phyloP scores from a whole-genome alignment of 2,888 invertebrate species.

The Eupithecia subfuscata region DNA sequence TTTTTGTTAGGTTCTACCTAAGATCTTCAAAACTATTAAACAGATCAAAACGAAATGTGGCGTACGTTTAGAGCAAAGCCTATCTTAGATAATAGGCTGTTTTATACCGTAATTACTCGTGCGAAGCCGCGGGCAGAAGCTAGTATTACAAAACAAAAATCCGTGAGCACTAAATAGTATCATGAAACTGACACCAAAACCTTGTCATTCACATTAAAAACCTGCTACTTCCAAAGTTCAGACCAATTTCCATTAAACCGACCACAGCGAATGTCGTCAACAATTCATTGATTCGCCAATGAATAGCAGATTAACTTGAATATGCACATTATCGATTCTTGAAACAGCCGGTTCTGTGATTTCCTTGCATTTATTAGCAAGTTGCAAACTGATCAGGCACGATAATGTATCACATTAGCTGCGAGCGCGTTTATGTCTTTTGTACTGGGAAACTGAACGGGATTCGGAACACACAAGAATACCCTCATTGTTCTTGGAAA shows the following conservation, averaged over 20 bases:
- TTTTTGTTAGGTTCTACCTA: too few species aligned
- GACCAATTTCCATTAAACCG: background rate
- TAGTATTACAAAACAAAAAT: background rate
- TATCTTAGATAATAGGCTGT: too few species aligned
- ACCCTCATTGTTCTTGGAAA: conserved; percentile 2
- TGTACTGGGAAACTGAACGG: conserved; percentile 34
- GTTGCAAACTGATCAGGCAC: conserved; percentile 33
- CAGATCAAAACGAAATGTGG: too few species aligned
- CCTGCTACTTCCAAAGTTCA: background rate
- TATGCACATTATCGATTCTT: conserved; percentile 38
- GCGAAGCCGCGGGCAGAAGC: too few species aligned
- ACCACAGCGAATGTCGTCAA: conserved; percentile 14
- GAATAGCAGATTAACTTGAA: conserved; percentile 36
- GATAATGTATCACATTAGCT: conserved; percentile 51
- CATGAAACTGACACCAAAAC: background rate
- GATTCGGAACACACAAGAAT: conserved; percentile 5
- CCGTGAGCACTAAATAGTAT: background rate
- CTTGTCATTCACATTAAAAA: background rate
- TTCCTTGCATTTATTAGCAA: conserved; percentile 36
- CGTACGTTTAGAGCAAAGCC: too few species aligned
- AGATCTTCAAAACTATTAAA: too few species aligned
- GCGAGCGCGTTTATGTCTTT: conserved; percentile 55
- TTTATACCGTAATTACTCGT: too few species aligned
- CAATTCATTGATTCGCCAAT: conserved; percentile 24
- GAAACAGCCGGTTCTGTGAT: conserved; percentile 34